Conservation (phyloP, 2,113 vertebrate genomes). For the Spermophilus dauricus region DNA sequence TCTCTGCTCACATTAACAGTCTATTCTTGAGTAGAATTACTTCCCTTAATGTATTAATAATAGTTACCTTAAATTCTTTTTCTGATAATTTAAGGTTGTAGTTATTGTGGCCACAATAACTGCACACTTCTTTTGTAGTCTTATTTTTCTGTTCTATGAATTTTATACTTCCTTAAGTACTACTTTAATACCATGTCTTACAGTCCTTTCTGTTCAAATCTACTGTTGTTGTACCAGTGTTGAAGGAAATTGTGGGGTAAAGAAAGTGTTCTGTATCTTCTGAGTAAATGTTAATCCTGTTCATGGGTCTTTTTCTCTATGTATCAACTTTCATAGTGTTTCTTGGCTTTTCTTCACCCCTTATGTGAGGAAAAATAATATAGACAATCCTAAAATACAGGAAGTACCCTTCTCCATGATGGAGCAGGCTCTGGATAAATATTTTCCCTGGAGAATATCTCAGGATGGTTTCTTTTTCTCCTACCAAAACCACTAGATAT, state of each 20-base stretch:
- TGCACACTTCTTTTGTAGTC: background rate
- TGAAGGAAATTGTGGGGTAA: background rate
- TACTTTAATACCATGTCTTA: background rate
- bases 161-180: background rate
- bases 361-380: background rate
- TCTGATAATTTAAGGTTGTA: background rate
- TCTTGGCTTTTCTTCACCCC: background rate
- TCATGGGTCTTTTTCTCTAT: background rate
- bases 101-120: background rate
- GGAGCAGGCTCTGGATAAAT: background rate
- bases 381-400: rapidly evolving
- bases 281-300: background rate
- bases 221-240: background rate
- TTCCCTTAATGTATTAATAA: background rate
- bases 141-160: background rate
- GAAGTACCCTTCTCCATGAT: background rate
- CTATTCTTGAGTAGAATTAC: background rate
- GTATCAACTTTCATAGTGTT: background rate
- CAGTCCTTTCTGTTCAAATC: background rate
- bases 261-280: background rate
- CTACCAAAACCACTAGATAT: background rate
- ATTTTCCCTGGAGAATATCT: background rate
- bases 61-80: background rate
- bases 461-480: background rate
- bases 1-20: background rate